phyloP scores from a whole-genome alignment of 1,140 invertebrate genomes.

The Ptiloglossa arizonensis region DNA sequence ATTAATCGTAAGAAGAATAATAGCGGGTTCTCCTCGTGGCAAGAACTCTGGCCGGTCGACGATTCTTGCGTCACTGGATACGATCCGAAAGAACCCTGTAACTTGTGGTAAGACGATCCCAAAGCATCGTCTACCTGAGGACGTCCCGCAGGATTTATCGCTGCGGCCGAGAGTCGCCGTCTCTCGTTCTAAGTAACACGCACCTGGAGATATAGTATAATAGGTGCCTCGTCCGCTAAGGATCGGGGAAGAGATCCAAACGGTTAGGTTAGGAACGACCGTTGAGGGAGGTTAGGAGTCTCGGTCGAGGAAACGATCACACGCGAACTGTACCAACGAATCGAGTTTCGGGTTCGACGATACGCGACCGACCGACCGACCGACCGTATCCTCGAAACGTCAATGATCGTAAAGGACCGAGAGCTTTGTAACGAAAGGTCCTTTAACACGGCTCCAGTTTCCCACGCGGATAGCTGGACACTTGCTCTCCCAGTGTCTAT shows the following conservation, averaged over 20 bases:
- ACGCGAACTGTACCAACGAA: slow-evolving; percentile 34
- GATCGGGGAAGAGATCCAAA: slow-evolving; percentile 42
- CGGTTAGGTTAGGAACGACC: background rate
- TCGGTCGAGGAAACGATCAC: slow-evolving; percentile 45
- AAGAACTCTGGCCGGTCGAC: background rate
- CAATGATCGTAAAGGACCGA: background rate
- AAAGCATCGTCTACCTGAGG: slow-evolving; percentile 55
- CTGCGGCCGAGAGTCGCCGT: slow-evolving; percentile 17
- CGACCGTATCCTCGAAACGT: background rate
- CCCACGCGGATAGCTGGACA: background rate
- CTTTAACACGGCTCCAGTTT: background rate
- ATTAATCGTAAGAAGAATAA: background rate
- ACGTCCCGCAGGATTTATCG: slow-evolving; percentile 65
- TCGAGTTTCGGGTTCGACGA: background rate
- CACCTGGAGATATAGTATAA: slow-evolving; percentile 66
- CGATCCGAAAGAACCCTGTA: slow-evolving; percentile 25
- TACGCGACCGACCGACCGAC: background rate
- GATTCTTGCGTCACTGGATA: slow-evolving; percentile 37
- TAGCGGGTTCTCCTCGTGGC: background rate
- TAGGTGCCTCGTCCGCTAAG: slow-evolving; percentile 51
- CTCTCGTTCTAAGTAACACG: slow-evolving; percentile 48
- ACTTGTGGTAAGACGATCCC: slow-evolving; percentile 33
- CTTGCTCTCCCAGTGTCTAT: no score
- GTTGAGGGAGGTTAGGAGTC: slow-evolving; percentile 30
- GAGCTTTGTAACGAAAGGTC: background rate